phyloP scores from a whole-genome alignment of 2,113 vertebrate species.

The Ovis aries region ARS-UI_Ramb_v3.0 NC_056054.1:230673001-230673500 shows the following conservation, averaged over 20 bases:
- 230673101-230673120: not conserved
- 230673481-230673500: slow-evolving; percentile 66
- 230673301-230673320: slow-evolving; percentile 27
- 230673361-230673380: slow-evolving; percentile 33
- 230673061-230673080: not conserved
- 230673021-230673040: not conserved
- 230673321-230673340: slow-evolving; percentile 41
- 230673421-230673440: slow-evolving; percentile 55
- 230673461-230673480: not conserved
- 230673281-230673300: slow-evolving; percentile 17
- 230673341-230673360: slow-evolving; percentile 26
- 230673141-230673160: not conserved
- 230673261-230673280: not conserved
- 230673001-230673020: slow-evolving; percentile 13
- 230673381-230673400: not conserved
- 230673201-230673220: not conserved
- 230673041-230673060: not conserved
- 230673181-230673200: slow-evolving; percentile 8
- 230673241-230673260: not conserved
- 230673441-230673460: slow-evolving; percentile 20
- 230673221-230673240: not conserved
- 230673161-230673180: not conserved
- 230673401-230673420: not conserved
- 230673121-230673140: not conserved
- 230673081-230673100: not conserved